phyloP scores from a whole-genome alignment of 2,888 invertebrate genomes.

The Slavum lentiscoides region DNA sequence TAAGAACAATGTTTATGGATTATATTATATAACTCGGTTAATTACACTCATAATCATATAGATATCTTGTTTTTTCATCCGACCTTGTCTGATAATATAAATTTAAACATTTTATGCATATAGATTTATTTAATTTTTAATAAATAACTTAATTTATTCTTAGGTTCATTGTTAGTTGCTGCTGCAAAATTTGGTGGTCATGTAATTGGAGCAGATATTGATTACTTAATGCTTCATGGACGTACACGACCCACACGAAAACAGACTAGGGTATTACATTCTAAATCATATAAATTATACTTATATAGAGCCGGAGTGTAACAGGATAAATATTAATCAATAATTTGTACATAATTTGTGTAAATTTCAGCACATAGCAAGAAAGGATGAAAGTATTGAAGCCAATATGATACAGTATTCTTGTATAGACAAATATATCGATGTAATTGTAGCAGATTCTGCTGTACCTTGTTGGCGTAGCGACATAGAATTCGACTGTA shows the following conservation, averaged over 20 bases:
- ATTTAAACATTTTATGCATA: too few relatives aligned
- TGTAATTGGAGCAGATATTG: conserved; percentile 89
- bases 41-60: too few relatives aligned
- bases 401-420: conserved; percentile 90
- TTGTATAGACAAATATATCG: conserved; percentile 74
- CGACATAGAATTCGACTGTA: conserved; percentile 78
- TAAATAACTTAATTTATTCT: conserved; percentile 38
- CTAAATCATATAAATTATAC: neutral
- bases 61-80: too few relatives aligned
- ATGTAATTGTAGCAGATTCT: conserved; percentile 90
- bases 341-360: conserved; percentile 12
- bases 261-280: conserved; percentile 56
- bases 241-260: conserved; percentile 77
- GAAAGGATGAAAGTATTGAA: conserved; percentile 78
- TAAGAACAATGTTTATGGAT: too few relatives aligned
- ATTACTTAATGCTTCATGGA: conserved; percentile 91
- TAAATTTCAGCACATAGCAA: conserved; percentile 56
- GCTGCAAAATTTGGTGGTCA: conserved; percentile 87
- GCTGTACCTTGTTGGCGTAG: conserved; percentile 79
- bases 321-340: neutral
- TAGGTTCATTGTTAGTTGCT: conserved; percentile 77
- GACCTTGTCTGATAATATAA: too few relatives aligned
- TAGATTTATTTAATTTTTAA: neutral
- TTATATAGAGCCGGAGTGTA: neutral
- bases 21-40: too few relatives aligned